Conservation (phyloP, 2,797 vertebrate species). For the Darevskia nairensis region DNA sequence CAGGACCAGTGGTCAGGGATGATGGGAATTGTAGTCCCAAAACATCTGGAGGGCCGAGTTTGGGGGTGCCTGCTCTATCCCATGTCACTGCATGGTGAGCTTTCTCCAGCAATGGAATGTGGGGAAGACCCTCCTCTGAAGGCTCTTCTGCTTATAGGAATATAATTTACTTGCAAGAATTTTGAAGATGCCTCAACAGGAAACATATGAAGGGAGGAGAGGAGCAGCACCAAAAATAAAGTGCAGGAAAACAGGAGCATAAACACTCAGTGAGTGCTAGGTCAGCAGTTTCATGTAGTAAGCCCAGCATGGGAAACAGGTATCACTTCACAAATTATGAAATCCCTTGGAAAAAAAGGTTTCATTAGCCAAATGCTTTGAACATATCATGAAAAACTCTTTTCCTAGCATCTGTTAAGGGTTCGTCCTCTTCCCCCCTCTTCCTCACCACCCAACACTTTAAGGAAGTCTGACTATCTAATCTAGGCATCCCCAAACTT, state of each 20-base stretch:
- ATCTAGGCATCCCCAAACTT: no score
- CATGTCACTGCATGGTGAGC: no score
- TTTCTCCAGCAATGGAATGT: no score
- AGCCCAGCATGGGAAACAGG: background rate
- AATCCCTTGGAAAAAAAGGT: background rate
- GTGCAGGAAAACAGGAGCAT: no score
- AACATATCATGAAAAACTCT: background rate
- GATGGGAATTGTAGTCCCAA: no score
- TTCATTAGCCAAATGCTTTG: background rate
- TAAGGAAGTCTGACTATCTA: background rate
- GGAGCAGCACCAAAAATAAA: background rate
- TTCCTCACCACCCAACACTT: background rate
- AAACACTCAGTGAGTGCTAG: background rate
- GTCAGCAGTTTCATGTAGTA: background rate
- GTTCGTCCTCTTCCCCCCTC: background rate
- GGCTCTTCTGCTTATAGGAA: no score
- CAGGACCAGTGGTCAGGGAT: no score
- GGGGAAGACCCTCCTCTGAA: no score
- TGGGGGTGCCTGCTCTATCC: no score
- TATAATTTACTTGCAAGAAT: background rate
- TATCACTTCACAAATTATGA: background rate
- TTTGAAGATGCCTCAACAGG: background rate
- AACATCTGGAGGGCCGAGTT: no score
- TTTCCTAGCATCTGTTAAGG: background rate
- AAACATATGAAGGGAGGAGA: background rate